Conservation (phyloP, 2,113 vertebrate species). For the Pelvicachromis taeniatus region DNA sequence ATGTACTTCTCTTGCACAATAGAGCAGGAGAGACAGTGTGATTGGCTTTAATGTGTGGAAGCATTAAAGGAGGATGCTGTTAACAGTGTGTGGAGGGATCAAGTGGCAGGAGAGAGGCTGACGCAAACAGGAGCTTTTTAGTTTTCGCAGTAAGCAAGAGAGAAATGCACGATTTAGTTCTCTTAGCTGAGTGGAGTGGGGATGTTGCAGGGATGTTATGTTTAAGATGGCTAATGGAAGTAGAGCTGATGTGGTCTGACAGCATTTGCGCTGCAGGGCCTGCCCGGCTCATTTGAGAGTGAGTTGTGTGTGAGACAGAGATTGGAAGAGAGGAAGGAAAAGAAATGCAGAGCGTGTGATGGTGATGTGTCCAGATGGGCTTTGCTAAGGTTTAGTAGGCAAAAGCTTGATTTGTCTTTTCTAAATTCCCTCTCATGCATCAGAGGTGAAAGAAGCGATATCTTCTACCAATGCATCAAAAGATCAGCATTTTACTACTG, state of each 20-base stretch:
- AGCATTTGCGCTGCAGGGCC: constrained; percentile 33
- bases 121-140: not conserved
- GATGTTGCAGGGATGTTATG: not conserved
- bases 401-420: not conserved
- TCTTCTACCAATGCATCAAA: not conserved
- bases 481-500: not conserved
- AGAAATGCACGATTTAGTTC: not conserved
- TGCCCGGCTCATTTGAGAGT: not conserved
- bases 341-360: not conserved
- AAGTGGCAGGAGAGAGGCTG: not conserved
- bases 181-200: not conserved
- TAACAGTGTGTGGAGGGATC: not conserved
- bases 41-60: constrained; percentile 11
- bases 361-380: constrained; percentile 26
- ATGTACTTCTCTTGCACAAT: not conserved
- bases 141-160: not conserved
- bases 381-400: not conserved
- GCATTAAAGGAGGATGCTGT: not conserved
- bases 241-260: constrained; percentile 32
- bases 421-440: not conserved
- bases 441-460: not conserved
- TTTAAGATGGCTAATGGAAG: constrained; percentile 6
- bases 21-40: not conserved
- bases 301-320: not conserved
- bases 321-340: not conserved